Evolutionary conservation across 2,888 invertebrate species (phyloP), one percentile per base, ranked within the genome.

Genomic region (Atrina japonica): DNA sequence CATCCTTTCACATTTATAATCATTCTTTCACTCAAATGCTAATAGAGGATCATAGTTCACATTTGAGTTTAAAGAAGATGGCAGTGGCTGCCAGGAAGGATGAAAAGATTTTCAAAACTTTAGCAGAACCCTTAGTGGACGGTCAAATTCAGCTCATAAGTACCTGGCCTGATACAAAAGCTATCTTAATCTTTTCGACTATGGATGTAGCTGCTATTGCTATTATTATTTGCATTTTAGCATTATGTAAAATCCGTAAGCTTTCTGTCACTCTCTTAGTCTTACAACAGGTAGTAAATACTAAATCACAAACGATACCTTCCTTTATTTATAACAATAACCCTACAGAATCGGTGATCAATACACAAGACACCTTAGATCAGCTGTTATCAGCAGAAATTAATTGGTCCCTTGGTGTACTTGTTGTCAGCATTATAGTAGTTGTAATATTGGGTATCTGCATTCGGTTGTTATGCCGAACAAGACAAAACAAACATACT

Each of bases 211-310:
- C n/a, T n/a, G n/a, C n/a, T 3, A 16, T 47, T 21, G 40, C 61
- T 21, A 50, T 50, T 35, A 23, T 50, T 11, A 25, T 63, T 63
- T n/a, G n/a, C n/a, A n/a, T n/a, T n/a, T n/a, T n/a, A n/a, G n/a
- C n/a, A n/a, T n/a, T n/a, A n/a, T n/a, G n/a, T 25, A 63, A 63
- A 63, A 18, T 52, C 16, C 40, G 27, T 23, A 63, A 63, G 18
- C 16, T 63, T 23, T 25, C 63, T 23, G 23, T 41, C 11, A 52
- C 52, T 9, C 14, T 63, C 16, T 14, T 41, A 7, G n/a, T n/a
- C n/a, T n/a, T n/a, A n/a, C n/a, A n/a, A n/a, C n/a, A n/a, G n/a
- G n/a, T n/a, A n/a, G n/a, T 35, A 16, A n/a, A 52, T 7, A 40
- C 35, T 11, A 50, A 52, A 23, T 52, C 40, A 25, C 16, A 50